Evolutionary conservation across 2,797 vertebrate species (phyloP), one percentile per base, ranked within the genome.

Genomic region (Xenops minutus): DNA sequence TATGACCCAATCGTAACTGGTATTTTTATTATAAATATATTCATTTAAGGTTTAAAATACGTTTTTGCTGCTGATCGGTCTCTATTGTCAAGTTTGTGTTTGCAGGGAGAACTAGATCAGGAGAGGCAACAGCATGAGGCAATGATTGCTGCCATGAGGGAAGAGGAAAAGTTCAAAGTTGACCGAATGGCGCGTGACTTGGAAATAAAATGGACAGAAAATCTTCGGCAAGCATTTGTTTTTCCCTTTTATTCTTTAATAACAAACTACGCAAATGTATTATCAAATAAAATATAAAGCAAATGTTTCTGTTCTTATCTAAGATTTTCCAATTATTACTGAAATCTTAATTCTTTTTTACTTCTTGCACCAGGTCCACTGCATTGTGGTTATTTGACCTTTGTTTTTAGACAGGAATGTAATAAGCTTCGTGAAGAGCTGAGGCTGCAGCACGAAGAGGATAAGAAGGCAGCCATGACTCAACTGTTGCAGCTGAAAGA

Each of bases 201-300:
- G 92, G 99, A 99, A 98, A 98, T 99, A 30, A 99, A 99, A 96
- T 99, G 99, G 99, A 99, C 99, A 10, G 99, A 99, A 97, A 99
- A 99, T 55, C 98, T 99, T 95, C 99, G 99, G 99, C 99, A 95
- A 85, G 69, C 66, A 64, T 90, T 63, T 19, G 5, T 37, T 61
- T 43, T 30, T 34, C 75, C 64, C 8, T 63, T 66, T 39, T 19
- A 24, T 55, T 85, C 24, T 80, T 58, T 54, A 54, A 27, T 55
- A 66, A 52, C 29, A 81, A 71, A 34, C 14, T 16, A 14, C 63
- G 56, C 34, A 74, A n/a, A 14, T 27, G 13, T 54, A 23, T 64
- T 29, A 20, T 22, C n/a, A 63, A 76, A 73, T 54, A 10, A 72
- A 64, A 66, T 22, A 6, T 30, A 51, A 56, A 76, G 12, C 51